Base-by-base conservation (phyloP, 2,888 invertebrate species). In the Panzeria rudis region DNA sequence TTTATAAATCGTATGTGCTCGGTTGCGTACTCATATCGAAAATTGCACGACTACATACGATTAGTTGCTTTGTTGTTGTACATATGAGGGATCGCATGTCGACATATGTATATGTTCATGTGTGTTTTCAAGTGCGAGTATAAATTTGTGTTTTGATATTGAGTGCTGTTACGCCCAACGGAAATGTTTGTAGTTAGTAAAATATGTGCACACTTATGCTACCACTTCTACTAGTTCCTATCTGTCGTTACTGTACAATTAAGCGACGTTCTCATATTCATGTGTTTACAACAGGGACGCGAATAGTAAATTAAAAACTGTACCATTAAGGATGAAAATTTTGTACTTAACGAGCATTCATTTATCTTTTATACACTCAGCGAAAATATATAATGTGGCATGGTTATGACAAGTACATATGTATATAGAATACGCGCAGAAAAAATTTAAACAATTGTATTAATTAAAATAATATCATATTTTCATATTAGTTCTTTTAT, bases 111-210 rank as follows among this genome's bases (percentile, higher is more conserved):
- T 15, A 64, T 25, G 41, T 2, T 4, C 54, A 32, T 52, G 25
- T 38, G 7, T 61, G 7, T 13, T 13, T 29, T 8, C 6, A 23
- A 54, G 23, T 32, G 61, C 52, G 61, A 50, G 38, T 52, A 8
- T 61, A 38, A 38, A n/a, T 59, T 38, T 73, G 47, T 20, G 61
- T 41, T 54, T 72, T 85, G 72, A 62, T 78, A 78, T 77, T 81
- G 73, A 84, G 73, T 78, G 25, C 68, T 81, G 56, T 71, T 66
- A 75, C 85, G 85, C 85, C 85, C 78, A 85, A 82, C 85, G 85
- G 85, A 85, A 85, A 82, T 85, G 85, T 61, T 73, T 73, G 1
- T 1, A 56, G 64, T 15, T 32, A 50, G 64, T 23, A 17, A 1
- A 35, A 41, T n/a, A 41, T 29, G 20, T 62, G 44, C n/a, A n/a